Evolutionary conservation across 2,113 vertebrate species (phyloP).

Genomic region (Spea multiplicata): DNA sequence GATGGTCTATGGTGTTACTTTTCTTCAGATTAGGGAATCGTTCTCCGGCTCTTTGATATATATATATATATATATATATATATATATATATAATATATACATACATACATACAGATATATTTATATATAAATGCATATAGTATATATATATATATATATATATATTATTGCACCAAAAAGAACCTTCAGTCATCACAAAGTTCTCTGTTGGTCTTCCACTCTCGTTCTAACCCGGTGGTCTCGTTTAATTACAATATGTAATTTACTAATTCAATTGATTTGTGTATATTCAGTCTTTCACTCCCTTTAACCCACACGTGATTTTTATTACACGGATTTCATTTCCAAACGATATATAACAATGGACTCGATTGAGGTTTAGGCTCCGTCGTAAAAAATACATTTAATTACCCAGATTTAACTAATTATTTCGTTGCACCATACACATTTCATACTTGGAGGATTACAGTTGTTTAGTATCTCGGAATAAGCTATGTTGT

Average conservation of each 20-base stretch:
- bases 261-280: not conserved
- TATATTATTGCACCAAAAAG: too few relatives aligned
- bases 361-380: slow-evolving; percentile 14
- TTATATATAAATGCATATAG: too few relatives aligned
- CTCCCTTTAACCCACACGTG: not conserved
- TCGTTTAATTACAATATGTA: not conserved
- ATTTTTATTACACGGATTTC: slow-evolving; percentile 1
- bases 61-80: too few relatives aligned
- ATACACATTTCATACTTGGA: too few relatives aligned
- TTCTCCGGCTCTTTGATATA: too few relatives aligned
- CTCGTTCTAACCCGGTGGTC: slow-evolving; percentile 24
- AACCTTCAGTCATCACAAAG: not conserved
- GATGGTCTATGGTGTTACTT: too few relatives aligned
- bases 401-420: slow-evolving; percentile 20
- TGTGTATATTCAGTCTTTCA: not conserved
- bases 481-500: not conserved
- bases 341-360: slow-evolving; percentile 33
- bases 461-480: too few relatives aligned
- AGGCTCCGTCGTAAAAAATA: slow-evolving; percentile 7
- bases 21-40: too few relatives aligned
- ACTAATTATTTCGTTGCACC: slow-evolving; percentile 11
- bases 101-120: too few relatives aligned
- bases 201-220: not conserved
- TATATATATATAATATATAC: too few relatives aligned
- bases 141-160: too few relatives aligned